Base-by-base conservation (phyloP, 2,888 invertebrate species). In the Brachylomia viminalis region DNA sequence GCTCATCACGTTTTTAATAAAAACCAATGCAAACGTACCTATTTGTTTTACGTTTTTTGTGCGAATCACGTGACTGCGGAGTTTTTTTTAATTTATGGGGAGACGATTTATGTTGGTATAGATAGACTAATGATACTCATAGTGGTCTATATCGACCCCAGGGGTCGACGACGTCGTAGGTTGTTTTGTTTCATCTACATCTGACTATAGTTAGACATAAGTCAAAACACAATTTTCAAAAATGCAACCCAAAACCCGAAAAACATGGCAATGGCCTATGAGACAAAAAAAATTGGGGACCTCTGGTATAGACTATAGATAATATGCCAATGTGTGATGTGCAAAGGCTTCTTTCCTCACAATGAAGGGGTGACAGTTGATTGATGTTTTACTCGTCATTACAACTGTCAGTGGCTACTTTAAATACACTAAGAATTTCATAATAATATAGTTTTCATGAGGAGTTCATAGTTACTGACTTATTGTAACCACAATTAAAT, bases 1-100 rank as follows among this genome's bases (percentile, higher is more conserved):
- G 91, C 95, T 95, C 95, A 95, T 96, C 95, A 92, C 92, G 93
- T 94, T 95, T 95, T 96, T 95, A 95, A 94, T 95, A 95, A 95
- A 95, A 94, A 81, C 90, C 79, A 82, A 83, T 76, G 85, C 89
- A 85, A 88, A 86, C 81, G 82, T 86, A 56, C 56, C 33, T 67
- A 85, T 89, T 87, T 84, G 71, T 78, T 83, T 76, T 74, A 33
- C 20, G 15, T 59, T 76, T 82, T 75, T 78, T 59, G 38, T 64
- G 20, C n/a, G 33, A 77, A 81, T 72, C 67, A 68, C 54, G 52
- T 54, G 75, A 67, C 52, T 77, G 20, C 17, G 33, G n/a, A 47
- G 59, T 66, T 59, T n/a, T 65, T 65, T 15, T 54, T 67, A 71
- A 83, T 84, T 80, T 80, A 80, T 82, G 30, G 52, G 54, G 30